These are phyloP conservation scores for Zaprionus tsacasi DNA, from an alignment of 1,140 invertebrate species.

Conservation along the genomic window DNA sequence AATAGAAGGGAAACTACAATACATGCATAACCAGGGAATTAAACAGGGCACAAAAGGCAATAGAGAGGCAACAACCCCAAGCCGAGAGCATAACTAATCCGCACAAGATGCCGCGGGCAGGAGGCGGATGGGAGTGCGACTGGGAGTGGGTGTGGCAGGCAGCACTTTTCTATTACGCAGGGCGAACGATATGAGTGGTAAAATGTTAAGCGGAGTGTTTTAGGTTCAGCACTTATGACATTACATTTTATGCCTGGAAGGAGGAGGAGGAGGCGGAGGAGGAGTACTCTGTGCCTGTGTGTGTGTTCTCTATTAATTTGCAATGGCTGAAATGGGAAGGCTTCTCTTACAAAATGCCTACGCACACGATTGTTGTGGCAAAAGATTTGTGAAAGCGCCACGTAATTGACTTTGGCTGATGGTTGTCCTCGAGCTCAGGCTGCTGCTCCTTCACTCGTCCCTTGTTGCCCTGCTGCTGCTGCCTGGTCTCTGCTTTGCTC, in stretches of 20 bases:
- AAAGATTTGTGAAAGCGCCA: constrained; percentile 79
- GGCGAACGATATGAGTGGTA: constrained; percentile 49
- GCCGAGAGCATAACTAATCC: constrained; percentile 79
- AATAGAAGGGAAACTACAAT: constrained; percentile 69
- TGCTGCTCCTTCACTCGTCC: no score
- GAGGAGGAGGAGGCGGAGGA: constrained; percentile 15
- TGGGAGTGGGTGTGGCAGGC: not conserved
- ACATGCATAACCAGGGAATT: constrained; percentile 78
- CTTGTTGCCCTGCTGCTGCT: no score
- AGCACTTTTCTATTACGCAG: constrained; percentile 58
- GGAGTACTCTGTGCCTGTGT: constrained; percentile 19
- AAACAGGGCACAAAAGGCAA: constrained; percentile 51
- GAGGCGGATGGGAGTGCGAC: not conserved
- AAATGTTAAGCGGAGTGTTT: constrained; percentile 77
- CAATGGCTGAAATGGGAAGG: constrained; percentile 56
- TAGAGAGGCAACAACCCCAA: constrained; percentile 13
- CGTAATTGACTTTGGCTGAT: constrained; percentile 77
- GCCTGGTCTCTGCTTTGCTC: not conserved
- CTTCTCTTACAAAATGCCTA: constrained; percentile 46
- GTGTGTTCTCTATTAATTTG: constrained; percentile 78
- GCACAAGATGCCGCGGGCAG: constrained; percentile 46
- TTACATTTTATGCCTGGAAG: constrained; percentile 69
- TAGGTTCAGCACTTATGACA: constrained; percentile 81
- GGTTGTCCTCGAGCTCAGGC: constrained; percentile 10
- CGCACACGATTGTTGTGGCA: constrained; percentile 67